Evolutionary conservation across 2,888 invertebrate genomes (phyloP).

Genomic region (Macrosiphum euphorbiae): DNA sequence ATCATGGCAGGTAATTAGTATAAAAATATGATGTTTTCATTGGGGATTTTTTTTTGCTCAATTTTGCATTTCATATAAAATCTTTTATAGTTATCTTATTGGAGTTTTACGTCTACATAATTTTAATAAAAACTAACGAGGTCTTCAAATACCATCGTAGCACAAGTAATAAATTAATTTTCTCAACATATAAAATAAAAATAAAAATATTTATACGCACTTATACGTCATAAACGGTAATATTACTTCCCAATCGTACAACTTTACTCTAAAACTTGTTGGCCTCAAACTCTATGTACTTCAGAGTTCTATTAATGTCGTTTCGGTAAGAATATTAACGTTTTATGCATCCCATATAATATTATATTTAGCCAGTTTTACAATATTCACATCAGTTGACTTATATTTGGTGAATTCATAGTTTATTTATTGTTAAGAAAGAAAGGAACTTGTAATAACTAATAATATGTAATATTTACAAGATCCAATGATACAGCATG

Average conservation of each 20-base stretch:
- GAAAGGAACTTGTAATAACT: background rate
- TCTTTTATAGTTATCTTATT: background rate
- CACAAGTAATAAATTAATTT: background rate
- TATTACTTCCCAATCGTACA: background rate
- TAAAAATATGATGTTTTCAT: background rate
- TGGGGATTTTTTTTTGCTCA: background rate
- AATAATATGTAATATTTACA: background rate
- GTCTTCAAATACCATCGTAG: background rate
- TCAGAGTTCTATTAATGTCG: background rate
- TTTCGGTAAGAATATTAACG: background rate
- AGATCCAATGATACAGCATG: background rate
- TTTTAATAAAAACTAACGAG: background rate
- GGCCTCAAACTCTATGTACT: background rate
- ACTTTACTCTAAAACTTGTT: background rate
- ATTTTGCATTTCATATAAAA: background rate
- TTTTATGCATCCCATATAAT: background rate
- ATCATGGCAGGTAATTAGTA: background rate
- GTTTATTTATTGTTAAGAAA: background rate
- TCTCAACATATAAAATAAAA: background rate
- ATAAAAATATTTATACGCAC: background rate
- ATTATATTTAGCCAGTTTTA: background rate
- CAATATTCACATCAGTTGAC: background rate
- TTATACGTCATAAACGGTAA: background rate
- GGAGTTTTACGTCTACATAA: background rate
- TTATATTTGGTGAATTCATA: background rate